Percentiles rank a stretch among this genome's conserved stretches.
phyloP scores from a whole-genome alignment of 2,113 vertebrate species.

The Tangachromis dhanisi region DNA sequence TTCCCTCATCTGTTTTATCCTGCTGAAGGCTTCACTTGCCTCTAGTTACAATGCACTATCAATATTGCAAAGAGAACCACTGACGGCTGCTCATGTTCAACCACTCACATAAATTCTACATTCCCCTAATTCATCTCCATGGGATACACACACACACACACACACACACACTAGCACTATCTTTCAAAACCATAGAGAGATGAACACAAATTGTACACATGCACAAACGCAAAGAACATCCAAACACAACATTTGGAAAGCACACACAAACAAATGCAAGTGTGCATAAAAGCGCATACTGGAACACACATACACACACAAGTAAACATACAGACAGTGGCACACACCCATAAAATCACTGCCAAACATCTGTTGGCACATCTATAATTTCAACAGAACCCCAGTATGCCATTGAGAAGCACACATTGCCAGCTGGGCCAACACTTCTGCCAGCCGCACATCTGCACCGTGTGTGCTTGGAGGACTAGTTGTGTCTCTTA shows the following conservation, averaged over 20 bases:
- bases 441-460: conserved; percentile 47
- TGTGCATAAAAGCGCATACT: background rate
- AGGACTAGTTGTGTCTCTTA: background rate
- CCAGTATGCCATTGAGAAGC: conserved; percentile 47
- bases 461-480: conserved; percentile 29
- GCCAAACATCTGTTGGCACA: conserved; percentile 66
- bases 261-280: conserved; percentile 2
- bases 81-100: conserved; percentile 35
- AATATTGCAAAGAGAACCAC: conserved; percentile 50
- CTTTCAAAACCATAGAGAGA: background rate
- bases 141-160: background rate
- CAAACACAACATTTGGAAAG: background rate
- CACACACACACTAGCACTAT: background rate
- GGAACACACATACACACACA: background rate
- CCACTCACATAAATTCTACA: conserved; percentile 51
- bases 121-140: conserved; percentile 29
- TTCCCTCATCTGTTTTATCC: conserved; percentile 6
- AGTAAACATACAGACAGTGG: conserved; percentile 27
- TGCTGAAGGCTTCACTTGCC: conserved; percentile 11
- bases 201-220: background rate
- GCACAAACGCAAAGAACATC: background rate
- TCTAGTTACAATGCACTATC: conserved; percentile 44
- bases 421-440: conserved; percentile 50
- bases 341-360: conserved; percentile 23
- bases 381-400: conserved; percentile 60